Evolutionary conservation across 2,797 vertebrate genomes (phyloP), one percentile per base, ranked within the genome.

Genomic region (Melanotaenia boesemani): DNA sequence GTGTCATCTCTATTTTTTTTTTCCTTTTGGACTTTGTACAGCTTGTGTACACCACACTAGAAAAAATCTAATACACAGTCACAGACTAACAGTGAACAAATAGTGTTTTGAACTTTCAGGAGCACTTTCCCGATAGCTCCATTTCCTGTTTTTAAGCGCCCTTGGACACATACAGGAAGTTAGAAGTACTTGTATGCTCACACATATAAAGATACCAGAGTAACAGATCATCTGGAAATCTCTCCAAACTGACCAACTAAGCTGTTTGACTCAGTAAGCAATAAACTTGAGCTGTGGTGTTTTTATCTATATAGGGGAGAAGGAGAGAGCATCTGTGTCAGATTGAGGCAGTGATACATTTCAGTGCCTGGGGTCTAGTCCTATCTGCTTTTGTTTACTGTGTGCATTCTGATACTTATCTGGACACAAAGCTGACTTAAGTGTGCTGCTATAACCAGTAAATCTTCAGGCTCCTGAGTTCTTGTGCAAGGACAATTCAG

Each of bases 311-410:
- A 39, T 18, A 36, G 24, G 9, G 59, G 41, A 50, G 41, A 72
- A 50, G 50, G 61, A 80, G 50, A 67, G 41, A 69, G 61, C 50
- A 11, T 67, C 67, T 68, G 64, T 80, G 84, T 83, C 85, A 67
- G 72, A 76, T 82, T 26, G 8, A 70, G 73, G 70, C 83, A 76
- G 74, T 82, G 87, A 90, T 89, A 81, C 84, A 90, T 86, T 89
- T 80, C 82, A 81, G 11, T 85, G 89, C 80, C 82, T 76, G 76
- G 61, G 78, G 80, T 73, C 63, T 0, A n/a, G 18, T 84, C 76
- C 86, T 91, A 90, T 91, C 89, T 81, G 70, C 64, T 82, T 58
- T 66, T 80, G 89, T 91, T 92, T 91, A 89, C 90, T 82, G 77
- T 78, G 77, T 73, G 82, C 63, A 55, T 69, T 67, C 55, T 13